Percentiles rank a stretch among this genome's conserved stretches.
phyloP scores from a whole-genome alignment of 2,797 vertebrate genomes.

The Gephyroberyx darwinii region DNA sequence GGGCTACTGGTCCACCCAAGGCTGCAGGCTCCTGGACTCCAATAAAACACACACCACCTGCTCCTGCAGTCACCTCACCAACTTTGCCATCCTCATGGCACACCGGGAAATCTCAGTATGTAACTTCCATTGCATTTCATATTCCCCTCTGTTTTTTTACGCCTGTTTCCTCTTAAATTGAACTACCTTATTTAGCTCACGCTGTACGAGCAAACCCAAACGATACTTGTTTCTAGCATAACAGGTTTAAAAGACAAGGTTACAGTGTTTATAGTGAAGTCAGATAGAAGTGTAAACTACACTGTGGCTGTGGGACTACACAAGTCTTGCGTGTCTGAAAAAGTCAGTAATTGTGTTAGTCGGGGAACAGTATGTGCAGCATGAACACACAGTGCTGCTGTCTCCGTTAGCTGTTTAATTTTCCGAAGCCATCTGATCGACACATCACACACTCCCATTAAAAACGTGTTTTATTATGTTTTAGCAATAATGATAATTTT shows the following conservation, averaged over 20 bases:
- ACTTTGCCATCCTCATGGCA: constrained; percentile 98
- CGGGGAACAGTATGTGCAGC: neutral
- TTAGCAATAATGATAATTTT: too few species aligned
- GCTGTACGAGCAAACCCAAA: neutral
- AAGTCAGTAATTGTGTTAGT: neutral
- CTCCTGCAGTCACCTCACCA: constrained; percentile 97
- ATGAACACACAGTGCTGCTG: neutral
- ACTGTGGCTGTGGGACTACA: neutral
- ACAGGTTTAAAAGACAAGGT: neutral
- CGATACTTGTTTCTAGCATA: neutral
- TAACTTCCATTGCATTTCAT: constrained; percentile 23
- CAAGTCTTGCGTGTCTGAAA: neutral
- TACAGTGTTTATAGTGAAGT: neutral
- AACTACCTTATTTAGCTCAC: neutral
- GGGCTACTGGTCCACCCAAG: constrained; percentile 99
- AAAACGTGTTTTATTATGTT: too few species aligned
- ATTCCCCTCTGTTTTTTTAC: neutral
- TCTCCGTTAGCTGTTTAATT: neutral
- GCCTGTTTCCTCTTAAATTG: neutral
- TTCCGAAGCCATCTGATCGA: neutral
- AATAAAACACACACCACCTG: constrained; percentile 97
- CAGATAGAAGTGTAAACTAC: too few species aligned
- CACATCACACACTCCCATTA: neutral
- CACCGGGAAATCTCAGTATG: constrained; percentile 92
- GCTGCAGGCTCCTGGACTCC: constrained; percentile 96